phyloP scores from a whole-genome alignment of 2,113 vertebrate genomes.

The Lota lota region DNA sequence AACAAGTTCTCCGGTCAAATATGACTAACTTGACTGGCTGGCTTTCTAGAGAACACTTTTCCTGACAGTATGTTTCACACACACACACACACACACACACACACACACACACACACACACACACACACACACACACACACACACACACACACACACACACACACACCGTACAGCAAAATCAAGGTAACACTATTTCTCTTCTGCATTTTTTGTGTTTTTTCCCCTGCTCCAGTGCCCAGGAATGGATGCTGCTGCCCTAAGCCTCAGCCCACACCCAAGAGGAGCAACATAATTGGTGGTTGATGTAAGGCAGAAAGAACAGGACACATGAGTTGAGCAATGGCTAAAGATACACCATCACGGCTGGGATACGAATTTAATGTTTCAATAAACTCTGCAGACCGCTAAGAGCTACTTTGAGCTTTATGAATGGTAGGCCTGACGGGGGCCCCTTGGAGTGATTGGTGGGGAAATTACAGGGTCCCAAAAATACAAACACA shows the following conservation, averaged over 20 bases:
- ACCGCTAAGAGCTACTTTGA: constrained; percentile 79
- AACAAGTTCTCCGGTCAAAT: too few species aligned
- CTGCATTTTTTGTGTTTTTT: constrained; percentile 59
- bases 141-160: too few species aligned
- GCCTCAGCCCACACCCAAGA: constrained; percentile 72
- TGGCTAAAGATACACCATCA: constrained; percentile 77
- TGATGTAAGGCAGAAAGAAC: constrained; percentile 62
- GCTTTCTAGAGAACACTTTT: too few species aligned
- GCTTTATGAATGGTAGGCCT: constrained; percentile 78
- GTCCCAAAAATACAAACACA: constrained; percentile 59
- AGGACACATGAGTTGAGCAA: constrained; percentile 65
- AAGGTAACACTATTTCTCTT: constrained; percentile 22
- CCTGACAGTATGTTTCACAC: too few species aligned
- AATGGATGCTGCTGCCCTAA: constrained; percentile 61
- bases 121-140: too few species aligned
- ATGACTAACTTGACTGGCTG: too few species aligned
- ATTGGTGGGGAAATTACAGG: constrained; percentile 76
- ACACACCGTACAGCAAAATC: not conserved
- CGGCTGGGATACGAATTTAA: constrained; percentile 75
- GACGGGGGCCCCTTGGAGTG: constrained; percentile 62
- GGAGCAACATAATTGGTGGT: constrained; percentile 72
- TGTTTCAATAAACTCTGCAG: constrained; percentile 76
- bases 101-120: too few species aligned
- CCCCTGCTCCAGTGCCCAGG: constrained; percentile 45
- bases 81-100: too few species aligned